Conservation (phyloP, 2,888 invertebrate genomes). For the Drosophila buzzatii region DNA sequence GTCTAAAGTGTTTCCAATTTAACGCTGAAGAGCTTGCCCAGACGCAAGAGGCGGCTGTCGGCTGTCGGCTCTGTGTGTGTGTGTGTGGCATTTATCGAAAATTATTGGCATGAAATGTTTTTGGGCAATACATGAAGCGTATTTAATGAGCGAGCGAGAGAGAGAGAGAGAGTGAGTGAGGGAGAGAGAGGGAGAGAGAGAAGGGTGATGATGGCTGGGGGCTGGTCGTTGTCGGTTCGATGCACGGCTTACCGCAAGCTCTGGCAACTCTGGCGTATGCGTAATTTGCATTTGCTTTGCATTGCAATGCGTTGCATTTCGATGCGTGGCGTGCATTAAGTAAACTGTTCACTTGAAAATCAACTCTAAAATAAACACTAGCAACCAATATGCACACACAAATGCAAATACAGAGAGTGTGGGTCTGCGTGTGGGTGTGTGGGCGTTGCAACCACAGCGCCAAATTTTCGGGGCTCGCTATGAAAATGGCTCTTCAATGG, state of each 20-base stretch:
- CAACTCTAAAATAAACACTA: conserved; percentile 79
- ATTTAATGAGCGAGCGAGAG: conserved; percentile 9
- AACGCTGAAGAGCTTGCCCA: conserved; percentile 60
- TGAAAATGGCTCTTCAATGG: conserved; percentile 72
- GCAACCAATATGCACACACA: conserved; percentile 55
- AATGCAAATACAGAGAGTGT: conserved; percentile 48
- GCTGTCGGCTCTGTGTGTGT: conserved; percentile 19
- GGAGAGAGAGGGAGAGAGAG: neutral
- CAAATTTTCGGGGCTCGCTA: conserved; percentile 54
- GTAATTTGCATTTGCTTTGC: conserved; percentile 73
- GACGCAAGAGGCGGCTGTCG: conserved; percentile 16
- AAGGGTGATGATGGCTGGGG: neutral
- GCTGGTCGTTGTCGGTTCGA: conserved; percentile 18
- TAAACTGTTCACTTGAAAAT: conserved; percentile 82
- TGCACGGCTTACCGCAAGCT: conserved; percentile 67
- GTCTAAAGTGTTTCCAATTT: conserved; percentile 80
- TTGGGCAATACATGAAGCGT: conserved; percentile 38
- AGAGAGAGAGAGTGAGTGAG: neutral
- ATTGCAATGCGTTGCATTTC: conserved; percentile 39
- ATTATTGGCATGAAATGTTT: conserved; percentile 69
- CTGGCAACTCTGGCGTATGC: conserved; percentile 74
- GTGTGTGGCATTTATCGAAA: conserved; percentile 74
- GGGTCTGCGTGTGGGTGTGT: conserved; percentile 12
- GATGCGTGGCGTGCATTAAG: conserved; percentile 67
- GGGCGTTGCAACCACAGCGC: conserved; percentile 41